A percentile compares a stretch with the other conserved stretches of the same genome.
Evolutionary conservation across 1,140 invertebrate species (phyloP).

Genomic region (Drosophila asahinai): DNA sequence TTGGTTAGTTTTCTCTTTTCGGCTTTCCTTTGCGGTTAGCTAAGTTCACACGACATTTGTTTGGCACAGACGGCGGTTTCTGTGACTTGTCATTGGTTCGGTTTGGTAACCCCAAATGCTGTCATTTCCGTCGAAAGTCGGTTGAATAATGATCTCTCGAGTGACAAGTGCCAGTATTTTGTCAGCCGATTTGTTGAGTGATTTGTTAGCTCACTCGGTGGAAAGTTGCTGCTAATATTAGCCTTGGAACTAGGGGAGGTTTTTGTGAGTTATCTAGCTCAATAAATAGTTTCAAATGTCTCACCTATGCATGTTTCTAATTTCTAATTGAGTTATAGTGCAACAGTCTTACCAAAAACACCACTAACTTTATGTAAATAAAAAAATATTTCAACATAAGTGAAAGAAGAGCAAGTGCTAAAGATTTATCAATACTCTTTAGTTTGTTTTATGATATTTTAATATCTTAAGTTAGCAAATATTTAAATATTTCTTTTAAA

Average conservation of each 20-base stretch:
- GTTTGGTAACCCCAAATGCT: slow-evolving; percentile 66
- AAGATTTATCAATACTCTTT: background rate
- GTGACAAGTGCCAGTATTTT: slow-evolving; percentile 42
- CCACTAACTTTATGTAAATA: background rate
- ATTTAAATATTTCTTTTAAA: no score
- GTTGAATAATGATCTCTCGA: slow-evolving; percentile 48
- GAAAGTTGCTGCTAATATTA: slow-evolving; percentile 7
- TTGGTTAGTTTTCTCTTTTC: slow-evolving; percentile 31
- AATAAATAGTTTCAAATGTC: background rate
- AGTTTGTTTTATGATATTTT: no score
- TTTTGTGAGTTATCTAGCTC: slow-evolving; percentile 5
- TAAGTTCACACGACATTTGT: slow-evolving; percentile 65
- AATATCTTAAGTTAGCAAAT: no score
- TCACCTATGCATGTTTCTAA: background rate
- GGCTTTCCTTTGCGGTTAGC: slow-evolving; percentile 25
- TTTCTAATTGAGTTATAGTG: background rate
- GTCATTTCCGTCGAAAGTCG: slow-evolving; percentile 75
- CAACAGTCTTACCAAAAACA: background rate
- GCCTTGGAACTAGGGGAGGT: background rate
- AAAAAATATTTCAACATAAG: background rate
- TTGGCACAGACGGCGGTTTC: slow-evolving; percentile 52
- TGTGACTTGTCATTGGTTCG: slow-evolving; percentile 54
- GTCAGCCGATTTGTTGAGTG: slow-evolving; percentile 17
- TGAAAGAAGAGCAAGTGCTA: background rate
- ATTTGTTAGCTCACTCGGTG: slow-evolving; percentile 27